Conservation (phyloP, 92 coral and sea anemone species). For the Epizoanthus ramosus region DNA sequence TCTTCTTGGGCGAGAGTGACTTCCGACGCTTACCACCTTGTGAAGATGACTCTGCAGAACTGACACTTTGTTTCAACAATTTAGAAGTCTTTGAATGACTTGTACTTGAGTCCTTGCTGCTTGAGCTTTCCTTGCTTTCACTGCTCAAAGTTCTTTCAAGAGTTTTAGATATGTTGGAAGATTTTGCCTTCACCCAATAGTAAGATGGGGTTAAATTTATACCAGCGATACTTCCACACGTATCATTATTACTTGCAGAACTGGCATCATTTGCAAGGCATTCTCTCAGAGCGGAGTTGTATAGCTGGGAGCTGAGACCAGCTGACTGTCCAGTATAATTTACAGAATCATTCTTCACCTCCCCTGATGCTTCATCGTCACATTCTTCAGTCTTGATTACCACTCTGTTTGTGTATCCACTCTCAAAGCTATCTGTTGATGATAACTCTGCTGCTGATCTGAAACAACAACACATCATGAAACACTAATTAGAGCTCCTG, state of each 20-base stretch:
- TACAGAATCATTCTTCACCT: too few species aligned
- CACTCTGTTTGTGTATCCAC: neutral
- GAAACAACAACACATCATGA: too few species aligned
- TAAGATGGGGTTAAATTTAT: neutral
- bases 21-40: neutral
- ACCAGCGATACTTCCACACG: neutral
- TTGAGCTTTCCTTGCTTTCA: neutral
- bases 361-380: slow-evolving; percentile 7
- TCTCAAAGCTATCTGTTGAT: slow-evolving; percentile 12
- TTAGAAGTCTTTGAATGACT: neutral
- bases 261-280: slow-evolving; percentile 16
- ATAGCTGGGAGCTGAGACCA: neutral
- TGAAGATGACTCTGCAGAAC: neutral
- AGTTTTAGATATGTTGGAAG: slow-evolving; percentile 3
- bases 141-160: slow-evolving; percentile 11
- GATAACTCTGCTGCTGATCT: neutral
- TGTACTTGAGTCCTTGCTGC: neutral
- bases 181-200: neutral
- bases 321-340: neutral
- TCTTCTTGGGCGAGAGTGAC: neutral
- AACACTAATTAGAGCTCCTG: too few species aligned
- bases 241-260: neutral
- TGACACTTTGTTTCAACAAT: neutral
- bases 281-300: slow-evolving; percentile 9
- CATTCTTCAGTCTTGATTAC: neutral